Evolutionary conservation across 1,140 invertebrate species (phyloP), one percentile per base, ranked within the genome.

Genomic region (Monochamus saltuarius): DNA sequence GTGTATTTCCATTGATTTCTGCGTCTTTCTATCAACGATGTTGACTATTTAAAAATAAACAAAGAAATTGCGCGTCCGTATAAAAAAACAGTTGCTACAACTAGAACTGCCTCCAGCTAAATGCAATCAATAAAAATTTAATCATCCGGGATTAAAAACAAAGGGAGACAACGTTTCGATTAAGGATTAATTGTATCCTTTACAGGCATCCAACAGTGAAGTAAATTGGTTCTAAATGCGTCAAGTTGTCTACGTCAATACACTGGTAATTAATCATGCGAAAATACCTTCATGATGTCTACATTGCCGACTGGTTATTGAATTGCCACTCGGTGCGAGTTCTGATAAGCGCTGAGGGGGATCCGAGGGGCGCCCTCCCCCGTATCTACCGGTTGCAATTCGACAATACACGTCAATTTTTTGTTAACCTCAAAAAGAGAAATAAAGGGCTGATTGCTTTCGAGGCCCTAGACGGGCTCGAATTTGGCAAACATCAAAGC

Each of bases 191-290:
- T 56, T 56, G 40, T 47, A 43, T 56, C 40, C 54, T 46, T 56
- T 45, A 29, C 22, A 35, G 54, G 40, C 29, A 45, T 51, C 56
- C 56, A 36, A 50, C 42, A 52, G 56, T 49, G 56, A 40, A 42
- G 56, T 58, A 58, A 58, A 58, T 49, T 58, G 56, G 34, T 47
- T 51, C 22, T 51, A 50, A 51, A 51, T 45, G 22, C 47, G 46
- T 58, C 56, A 50, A 51, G 19, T 58, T 58, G 56, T 58, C 56
- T 49, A 40, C 56, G 47, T 58, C 47, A 42, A 40, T 50, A 45
- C 36, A n/a, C 11, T 36, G 11, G 56, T 39, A 58, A 58, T 58
- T 58, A 58, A 58, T 58, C 56, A 58, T 58, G 47, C 29, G 54
- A 56, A 47, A 53, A 47, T 56, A 16, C 16, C 14, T 58, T 50